Percentiles rank a stretch among this genome's conserved stretches.
phyloP scores from a whole-genome alignment of 1,140 invertebrate genomes.

The Microplitis demolitor region DNA sequence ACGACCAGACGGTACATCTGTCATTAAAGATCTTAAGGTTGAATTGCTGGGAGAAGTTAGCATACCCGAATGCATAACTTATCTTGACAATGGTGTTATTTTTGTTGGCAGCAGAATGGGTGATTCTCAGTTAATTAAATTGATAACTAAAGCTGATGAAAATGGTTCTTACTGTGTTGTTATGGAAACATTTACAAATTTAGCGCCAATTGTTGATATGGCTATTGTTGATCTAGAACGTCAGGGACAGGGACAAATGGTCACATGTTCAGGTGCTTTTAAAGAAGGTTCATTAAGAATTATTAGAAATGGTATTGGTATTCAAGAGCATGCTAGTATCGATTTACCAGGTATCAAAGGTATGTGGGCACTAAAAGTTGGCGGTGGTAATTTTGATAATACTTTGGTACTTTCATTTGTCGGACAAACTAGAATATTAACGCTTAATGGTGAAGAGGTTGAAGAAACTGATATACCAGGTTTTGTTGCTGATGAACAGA shows the following conservation, averaged over 20 bases:
- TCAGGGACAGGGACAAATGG: slow-evolving; percentile 96
- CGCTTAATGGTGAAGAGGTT: slow-evolving; percentile 91
- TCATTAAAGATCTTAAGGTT: slow-evolving; percentile 91
- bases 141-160: slow-evolving; percentile 85
- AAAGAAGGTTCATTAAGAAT: slow-evolving; percentile 97
- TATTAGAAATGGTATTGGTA: slow-evolving; percentile 96
- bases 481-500: slow-evolving; percentile 89
- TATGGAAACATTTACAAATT: slow-evolving; percentile 96
- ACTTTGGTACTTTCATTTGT: slow-evolving; percentile 93
- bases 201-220: slow-evolving; percentile 98
- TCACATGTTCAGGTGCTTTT: slow-evolving; percentile 96
- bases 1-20: slow-evolving; percentile 74
- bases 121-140: slow-evolving; percentile 93
- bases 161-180: slow-evolving; percentile 88
- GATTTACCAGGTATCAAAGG: slow-evolving; percentile 97
- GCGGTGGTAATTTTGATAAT: slow-evolving; percentile 75
- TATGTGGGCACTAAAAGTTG: slow-evolving; percentile 90
- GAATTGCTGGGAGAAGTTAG: slow-evolving; percentile 93
- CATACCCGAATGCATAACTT: slow-evolving; percentile 98
- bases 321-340: slow-evolving; percentile 96
- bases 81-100: slow-evolving; percentile 97
- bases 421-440: slow-evolving; percentile 88
- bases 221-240: slow-evolving; percentile 94
- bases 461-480: slow-evolving; percentile 93
- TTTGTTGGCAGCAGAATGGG: slow-evolving; percentile 96